Base-by-base conservation (phyloP, 2,113 vertebrate species). In the Sorex araneus region DNA sequence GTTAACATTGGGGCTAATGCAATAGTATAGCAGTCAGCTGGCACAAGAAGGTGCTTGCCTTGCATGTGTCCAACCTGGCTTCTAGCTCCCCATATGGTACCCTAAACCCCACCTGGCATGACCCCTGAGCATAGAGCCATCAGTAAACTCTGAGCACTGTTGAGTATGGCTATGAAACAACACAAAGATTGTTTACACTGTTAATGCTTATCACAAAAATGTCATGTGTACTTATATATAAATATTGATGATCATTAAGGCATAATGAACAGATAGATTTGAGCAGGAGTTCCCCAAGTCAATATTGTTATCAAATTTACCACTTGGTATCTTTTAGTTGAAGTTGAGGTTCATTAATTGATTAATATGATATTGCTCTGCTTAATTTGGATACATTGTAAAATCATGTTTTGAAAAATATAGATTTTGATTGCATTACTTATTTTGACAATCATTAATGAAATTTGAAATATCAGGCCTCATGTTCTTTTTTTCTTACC, bases 401-500 rank as follows among this genome's bases (percentile, higher is more conserved):
- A 90, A 16, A 88, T 25, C 36, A 27, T 66, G 16, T 88, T 91
- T 64, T 69, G 4, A 71, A 92, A 89, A 86, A 70, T 45, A 64
- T 25, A 75, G 47, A 57, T 79, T 82, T 73, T 50, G 28, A 85
- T 18, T 71, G 1, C 78, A 15, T 34, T 57, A 45, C 57, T 84
- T 76, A 60, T 67, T 78, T 43, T 76, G 63, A 27, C 13, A 84
- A 30, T 76, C 63, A 67, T 54, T 69, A 91, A 87, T 32, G 47
- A 79, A 79, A 69, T 77, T 71, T 7, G 92, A 79, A 87, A 84
- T 36, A 66, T 54, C 16, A 76, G 57, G 25, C 4, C 71, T 87
- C 40, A 80, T 86, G 67, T 73, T 93, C 7, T 21, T 84, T 79
- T 84, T 83, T 89, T 43, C 64, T 92, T 93, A 79, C 23, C 32